Evolutionary conservation across 2,888 invertebrate genomes (phyloP).

Genomic region (Euspilapteryx auroguttella): DNA sequence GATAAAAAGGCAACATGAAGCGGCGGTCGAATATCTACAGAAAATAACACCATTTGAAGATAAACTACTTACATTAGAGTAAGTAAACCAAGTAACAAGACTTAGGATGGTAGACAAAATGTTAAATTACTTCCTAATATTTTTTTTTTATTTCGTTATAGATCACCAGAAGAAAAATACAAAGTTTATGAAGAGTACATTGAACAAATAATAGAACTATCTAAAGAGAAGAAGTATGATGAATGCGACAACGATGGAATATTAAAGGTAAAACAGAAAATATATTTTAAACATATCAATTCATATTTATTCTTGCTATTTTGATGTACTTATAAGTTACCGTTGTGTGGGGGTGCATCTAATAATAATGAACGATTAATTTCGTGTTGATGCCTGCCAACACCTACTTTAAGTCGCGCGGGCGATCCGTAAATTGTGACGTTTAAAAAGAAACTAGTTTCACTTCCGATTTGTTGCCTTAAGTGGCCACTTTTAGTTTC

Average conservation of each 20-base stretch:
- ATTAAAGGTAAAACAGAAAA: slow-evolving; percentile 35
- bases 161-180: slow-evolving; percentile 30
- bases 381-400: no score
- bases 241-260: slow-evolving; percentile 39
- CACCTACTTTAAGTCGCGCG: no score
- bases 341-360: no score
- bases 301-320: not conserved
- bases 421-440: no score
- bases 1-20: slow-evolving; percentile 39
- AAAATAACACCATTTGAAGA: slow-evolving; percentile 44
- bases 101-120: no score
- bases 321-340: not conserved
- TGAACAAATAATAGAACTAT: slow-evolving; percentile 28
- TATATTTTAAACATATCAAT: slow-evolving; percentile 1
- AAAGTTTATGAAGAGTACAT: slow-evolving; percentile 42
- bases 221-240: slow-evolving; percentile 24
- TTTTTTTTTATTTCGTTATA: no score
- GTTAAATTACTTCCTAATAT: no score
- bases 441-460: no score
- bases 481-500: no score
- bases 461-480: no score
- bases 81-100: no score
- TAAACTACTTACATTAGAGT: slow-evolving; percentile 36
- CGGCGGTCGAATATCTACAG: slow-evolving; percentile 32
- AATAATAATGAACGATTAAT: no score